Base-by-base conservation (phyloP, 1,140 invertebrate genomes). In the Venturia canescens region DNA sequence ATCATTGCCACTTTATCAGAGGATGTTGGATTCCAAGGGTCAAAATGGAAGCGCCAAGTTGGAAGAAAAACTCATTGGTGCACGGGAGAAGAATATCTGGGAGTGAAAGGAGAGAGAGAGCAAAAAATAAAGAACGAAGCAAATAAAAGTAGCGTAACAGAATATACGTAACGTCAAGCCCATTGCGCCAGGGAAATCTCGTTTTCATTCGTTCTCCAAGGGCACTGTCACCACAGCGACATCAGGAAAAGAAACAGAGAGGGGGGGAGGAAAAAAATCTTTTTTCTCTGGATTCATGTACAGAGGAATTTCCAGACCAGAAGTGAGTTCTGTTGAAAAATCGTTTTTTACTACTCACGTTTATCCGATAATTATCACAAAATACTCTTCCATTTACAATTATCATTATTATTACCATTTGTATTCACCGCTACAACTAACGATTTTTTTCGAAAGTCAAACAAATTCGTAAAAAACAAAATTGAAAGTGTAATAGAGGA, bases 121-220 rank as follows among this genome's bases (percentile, higher is more conserved):
- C 50, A 74, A 53, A 21, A 48, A 74, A 74, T 13, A 50, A 48
- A 53, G 16, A 48, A 57, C 26, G n/a, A 18, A 74, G 13, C 44
- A 5, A 48, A 27, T 16, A n/a, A 53, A 34, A 60, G 27, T 50
- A 60, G 26, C 57, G 53, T 23, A 53, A 53, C 15, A 79, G 38
- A 26, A 71, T 29, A 72, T 34, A 69, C 18, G 60, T 38, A 80
- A 72, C 21, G 44, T 67, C 18, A 23, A 53, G 72, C 60, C 53
- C 72, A 76, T 78, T 78, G 50, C 67, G 67, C 78, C 75, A 84
- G 82, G 83, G 84, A 87, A 87, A 85, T 87, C 80, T 86, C 83
- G 85, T 87, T 86, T 84, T 86, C 84, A 83, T 86, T 86, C 82
- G 78, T 86, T 79, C 75, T 53, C n/a, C 16, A 26, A 63, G 60